Evolutionary conservation across 2,888 invertebrate genomes (phyloP), one percentile per base, ranked within the genome.

Genomic region (Tenthredo distinguenda): DNA sequence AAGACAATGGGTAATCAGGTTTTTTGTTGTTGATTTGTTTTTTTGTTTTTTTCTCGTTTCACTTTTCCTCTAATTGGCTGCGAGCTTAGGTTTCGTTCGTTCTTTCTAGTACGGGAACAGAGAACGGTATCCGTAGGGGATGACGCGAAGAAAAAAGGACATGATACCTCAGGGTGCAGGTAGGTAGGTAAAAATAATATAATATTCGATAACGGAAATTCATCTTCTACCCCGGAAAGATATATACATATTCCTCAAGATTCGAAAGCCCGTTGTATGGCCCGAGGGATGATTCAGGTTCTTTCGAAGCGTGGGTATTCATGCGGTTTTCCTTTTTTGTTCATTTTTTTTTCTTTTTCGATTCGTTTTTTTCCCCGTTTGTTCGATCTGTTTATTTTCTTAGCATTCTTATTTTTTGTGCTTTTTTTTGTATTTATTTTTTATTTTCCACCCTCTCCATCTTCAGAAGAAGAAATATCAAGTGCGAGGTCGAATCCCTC

Each of bases 261-360:
- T 68, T 26, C 18, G 10, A 12, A 68, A 68, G 18, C 31, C 31
- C 26, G 34, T 68, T 68, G 18, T 68, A 68, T 68, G 12, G 34
- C 34, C 68, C 34, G 68, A 68, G 26, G 68, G 68, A 68, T 68
- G 68, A 68, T 68, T 68, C 68, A 7, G 68, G 18, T 68, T 68
- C 34, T 34, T 34, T 68, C 34, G 68, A 68, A 68, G 68, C 68
- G 34, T 68, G 7, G n/a, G n/a, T 55, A 68, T 68, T 68, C 68
- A 68, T 68, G 4, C 34, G 31, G 10, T 34, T 18, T 34, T 68
- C 15, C 34, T 15, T 68, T 68, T 26, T 3, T 18, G 18, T 68
- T 12, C 5, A 18, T 26, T 6, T 12, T 31, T 34, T 34, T 26
- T 15, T 68, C 26, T 26, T 26, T n/a, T n/a, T n/a, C n/a, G 26